phyloP scores from a whole-genome alignment of 2,113 vertebrate species.

The Carassius auratus region DNA sequence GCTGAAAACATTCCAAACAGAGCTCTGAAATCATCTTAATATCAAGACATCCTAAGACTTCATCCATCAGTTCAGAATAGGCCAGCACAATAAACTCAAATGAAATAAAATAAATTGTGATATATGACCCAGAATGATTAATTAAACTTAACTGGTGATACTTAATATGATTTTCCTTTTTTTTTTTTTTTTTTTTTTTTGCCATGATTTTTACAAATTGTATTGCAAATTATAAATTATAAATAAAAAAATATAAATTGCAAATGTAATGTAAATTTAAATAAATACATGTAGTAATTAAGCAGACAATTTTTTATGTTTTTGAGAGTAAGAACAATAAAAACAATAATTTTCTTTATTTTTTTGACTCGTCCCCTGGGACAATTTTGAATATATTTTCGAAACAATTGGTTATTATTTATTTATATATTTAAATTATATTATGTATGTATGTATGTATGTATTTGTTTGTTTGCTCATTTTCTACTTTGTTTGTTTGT shows the following conservation, averaged over 20 bases:
- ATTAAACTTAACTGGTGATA: not conserved
- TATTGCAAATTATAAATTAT: too few species aligned
- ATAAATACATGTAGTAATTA: too few species aligned
- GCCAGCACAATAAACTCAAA: not conserved
- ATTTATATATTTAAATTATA: too few species aligned
- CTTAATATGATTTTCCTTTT: not conserved
- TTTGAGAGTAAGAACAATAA: not conserved
- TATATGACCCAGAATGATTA: not conserved
- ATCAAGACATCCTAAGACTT: not conserved
- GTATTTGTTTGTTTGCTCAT: too few species aligned
- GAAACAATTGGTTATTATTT: too few species aligned
- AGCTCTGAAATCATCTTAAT: not conserved
- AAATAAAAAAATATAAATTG: too few species aligned
- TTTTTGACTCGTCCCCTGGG: too few species aligned
- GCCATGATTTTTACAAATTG: not conserved
- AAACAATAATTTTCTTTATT: too few species aligned
- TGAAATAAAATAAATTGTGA: not conserved
- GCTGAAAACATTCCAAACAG: constrained; percentile 1
- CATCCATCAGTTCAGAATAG: not conserved
- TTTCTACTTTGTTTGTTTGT: too few species aligned
- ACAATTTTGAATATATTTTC: too few species aligned
- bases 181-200: not conserved
- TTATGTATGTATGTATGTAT: too few species aligned
- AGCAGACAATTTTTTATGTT: not conserved
- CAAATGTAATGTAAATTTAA: too few species aligned